Evolutionary conservation across 2,113 vertebrate genomes (phyloP), one percentile per base, ranked within the genome.

Genomic region (Dipodomys merriami): DNA sequence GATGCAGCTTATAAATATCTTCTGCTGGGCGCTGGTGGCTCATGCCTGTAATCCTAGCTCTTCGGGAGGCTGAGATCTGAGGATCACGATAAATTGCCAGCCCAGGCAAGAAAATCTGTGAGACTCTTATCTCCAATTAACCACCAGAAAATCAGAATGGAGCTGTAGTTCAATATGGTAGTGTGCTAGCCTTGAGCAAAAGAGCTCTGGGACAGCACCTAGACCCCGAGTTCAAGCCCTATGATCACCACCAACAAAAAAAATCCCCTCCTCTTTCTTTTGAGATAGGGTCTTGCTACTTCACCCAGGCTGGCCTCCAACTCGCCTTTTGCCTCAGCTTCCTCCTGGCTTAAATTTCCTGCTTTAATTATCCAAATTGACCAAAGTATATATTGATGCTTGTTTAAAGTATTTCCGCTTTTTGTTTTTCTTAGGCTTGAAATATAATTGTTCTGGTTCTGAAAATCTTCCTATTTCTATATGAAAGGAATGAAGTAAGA

Each of bases 361-460:
- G 33, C 91, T 44, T 23, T 87, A 62, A 53, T 44, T 27, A 53
- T 86, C 67, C 62, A 76, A 39, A 27, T 12, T 33, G 57, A 95
- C 46, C 77, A 87, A 68, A 87, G 7, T 33, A n/a, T 19, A 83
- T 23, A 83, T 80, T 44, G 57, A 11, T 67, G 79, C 29, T 83
- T 68, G 64, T 60, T 80, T 78, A 74, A 84, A 92, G 72, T 30
- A 68, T 67, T 53, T 90, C 46, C 62, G 25, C 4, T 20, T 83
- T 33, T 23, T 67, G 22, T 6, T 76, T 87, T 88, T 81, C 79
- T 76, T 62, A 46, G 77, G 60, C 35, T 53, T 74, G 83, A 94
- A 94, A 73, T 78, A 1, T 49, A 78, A 72, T 77, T 72, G 60
- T 72, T 86, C 85, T 49, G 13, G 46, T 64, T 94, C 67, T 65